Evolutionary conservation across 2,113 vertebrate genomes (phyloP).

Genomic region (Rutilus rutilus): DNA sequence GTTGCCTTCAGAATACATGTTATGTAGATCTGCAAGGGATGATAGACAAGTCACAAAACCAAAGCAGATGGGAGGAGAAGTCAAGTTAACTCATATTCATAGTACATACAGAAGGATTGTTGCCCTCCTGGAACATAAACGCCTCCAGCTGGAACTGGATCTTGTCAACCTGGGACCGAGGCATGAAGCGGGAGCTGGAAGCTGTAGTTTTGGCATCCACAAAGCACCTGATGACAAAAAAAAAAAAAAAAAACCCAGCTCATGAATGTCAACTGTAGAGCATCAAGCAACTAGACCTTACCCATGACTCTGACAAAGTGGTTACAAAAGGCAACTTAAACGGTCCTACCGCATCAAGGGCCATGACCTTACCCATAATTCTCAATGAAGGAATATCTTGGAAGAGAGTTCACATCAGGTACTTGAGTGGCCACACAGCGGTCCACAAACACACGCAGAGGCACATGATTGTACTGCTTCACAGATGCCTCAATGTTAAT

Average conservation of each 20-base stretch:
- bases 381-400: slow-evolving; percentile 67
- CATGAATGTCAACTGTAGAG: no score
- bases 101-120: slow-evolving; percentile 37
- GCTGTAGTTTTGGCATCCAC: no score
- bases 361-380: slow-evolving; percentile 62
- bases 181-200: slow-evolving; percentile 65
- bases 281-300: no score
- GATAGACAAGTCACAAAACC: not conserved
- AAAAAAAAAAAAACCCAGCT: no score
- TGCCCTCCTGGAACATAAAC: slow-evolving; percentile 64
- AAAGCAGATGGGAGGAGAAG: no score
- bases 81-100: no score
- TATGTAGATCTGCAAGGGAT: slow-evolving; percentile 63
- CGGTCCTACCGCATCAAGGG: no score
- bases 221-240: no score
- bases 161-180: slow-evolving; percentile 50
- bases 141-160: slow-evolving; percentile 67
- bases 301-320: no score
- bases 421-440: slow-evolving; percentile 64
- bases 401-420: slow-evolving; percentile 54
- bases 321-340: no score
- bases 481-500: slow-evolving; percentile 52
- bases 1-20: slow-evolving; percentile 64
- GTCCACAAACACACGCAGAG: slow-evolving; percentile 68
- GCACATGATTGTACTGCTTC: slow-evolving; percentile 60